Evolutionary conservation across 2,797 vertebrate species (phyloP).

Genomic region (Basileuterus tristriatus): DNA sequence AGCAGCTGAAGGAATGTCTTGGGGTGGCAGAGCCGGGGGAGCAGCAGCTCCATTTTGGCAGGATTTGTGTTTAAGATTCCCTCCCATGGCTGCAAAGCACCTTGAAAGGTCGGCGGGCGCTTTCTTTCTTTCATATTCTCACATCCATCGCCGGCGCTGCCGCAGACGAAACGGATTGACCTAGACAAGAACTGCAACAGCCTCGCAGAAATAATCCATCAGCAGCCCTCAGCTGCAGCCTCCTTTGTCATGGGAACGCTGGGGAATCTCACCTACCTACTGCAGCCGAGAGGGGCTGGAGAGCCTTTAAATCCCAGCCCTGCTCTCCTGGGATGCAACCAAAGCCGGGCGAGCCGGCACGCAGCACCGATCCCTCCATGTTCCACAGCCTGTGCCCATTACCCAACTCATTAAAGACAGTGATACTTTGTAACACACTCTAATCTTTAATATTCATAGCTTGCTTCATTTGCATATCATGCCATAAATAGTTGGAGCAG

Average conservation of each 20-base stretch:
- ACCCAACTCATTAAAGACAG: slow-evolving; percentile 51
- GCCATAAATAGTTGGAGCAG: slow-evolving; percentile 80
- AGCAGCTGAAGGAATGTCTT: rapidly evolving
- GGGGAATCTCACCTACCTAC: not conserved
- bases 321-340: slow-evolving; percentile 7
- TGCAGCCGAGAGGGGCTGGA: not conserved
- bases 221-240: slow-evolving; percentile 25
- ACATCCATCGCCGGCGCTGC: not conserved
- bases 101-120: slow-evolving; percentile 48
- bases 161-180: slow-evolving; percentile 27
- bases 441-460: slow-evolving; percentile 77
- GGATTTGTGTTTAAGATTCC: slow-evolving; percentile 39
- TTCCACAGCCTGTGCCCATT: slow-evolving; percentile 41
- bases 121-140: not conserved
- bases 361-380: not conserved
- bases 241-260: slow-evolving; percentile 5
- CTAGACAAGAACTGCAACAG: not conserved
- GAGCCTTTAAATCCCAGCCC: not conserved
- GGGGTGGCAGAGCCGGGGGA: not conserved
- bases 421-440: slow-evolving; percentile 43
- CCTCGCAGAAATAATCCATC: slow-evolving; percentile 24
- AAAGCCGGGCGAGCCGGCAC: not conserved
- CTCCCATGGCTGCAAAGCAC: slow-evolving; percentile 45
- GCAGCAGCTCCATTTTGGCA: slow-evolving; percentile 36
- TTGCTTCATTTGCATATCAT: slow-evolving; percentile 73